Conservation (phyloP, 1,140 invertebrate genomes). For the Palaemon carinicauda region DNA sequence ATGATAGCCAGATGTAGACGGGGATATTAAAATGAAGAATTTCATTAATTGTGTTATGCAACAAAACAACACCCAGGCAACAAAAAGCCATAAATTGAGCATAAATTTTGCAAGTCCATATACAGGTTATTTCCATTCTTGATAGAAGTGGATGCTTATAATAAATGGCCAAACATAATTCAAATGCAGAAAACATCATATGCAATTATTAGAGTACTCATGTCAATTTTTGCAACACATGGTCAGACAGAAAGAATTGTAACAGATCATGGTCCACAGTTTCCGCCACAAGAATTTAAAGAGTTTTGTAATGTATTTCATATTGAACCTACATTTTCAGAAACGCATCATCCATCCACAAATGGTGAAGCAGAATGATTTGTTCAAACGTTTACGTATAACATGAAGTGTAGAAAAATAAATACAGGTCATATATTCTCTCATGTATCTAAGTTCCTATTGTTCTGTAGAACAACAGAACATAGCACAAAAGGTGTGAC, state of each 20-base stretch:
- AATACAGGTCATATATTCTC: too few relatives aligned
- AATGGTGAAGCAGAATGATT: slow-evolving; percentile 60
- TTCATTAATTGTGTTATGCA: too few relatives aligned
- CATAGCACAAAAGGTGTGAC: too few relatives aligned
- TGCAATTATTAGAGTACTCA: slow-evolving; percentile 10
- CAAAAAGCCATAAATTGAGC: too few relatives aligned
- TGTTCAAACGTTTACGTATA: neutral
- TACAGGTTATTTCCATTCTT: too few relatives aligned
- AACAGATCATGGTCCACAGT: slow-evolving; percentile 61
- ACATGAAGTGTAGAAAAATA: neutral
- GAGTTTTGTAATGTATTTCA: slow-evolving; percentile 59
- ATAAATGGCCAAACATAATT: neutral
- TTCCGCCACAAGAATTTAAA: slow-evolving; percentile 61
- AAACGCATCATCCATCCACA: slow-evolving; percentile 61
- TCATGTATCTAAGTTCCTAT: too few relatives aligned
- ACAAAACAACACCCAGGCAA: too few relatives aligned
- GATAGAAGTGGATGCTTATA: too few relatives aligned
- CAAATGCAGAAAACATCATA: neutral
- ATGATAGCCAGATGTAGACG: too few relatives aligned
- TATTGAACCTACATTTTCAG: slow-evolving; percentile 59
- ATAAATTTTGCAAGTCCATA: too few relatives aligned
- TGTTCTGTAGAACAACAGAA: too few relatives aligned
- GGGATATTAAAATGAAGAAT: too few relatives aligned
- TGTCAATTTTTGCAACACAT: neutral
- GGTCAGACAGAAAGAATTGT: slow-evolving; percentile 40